These are phyloP conservation scores for Plebejus anna DNA, from an alignment of 2,888 invertebrate genomes.

Conservation along the genomic window DNA sequence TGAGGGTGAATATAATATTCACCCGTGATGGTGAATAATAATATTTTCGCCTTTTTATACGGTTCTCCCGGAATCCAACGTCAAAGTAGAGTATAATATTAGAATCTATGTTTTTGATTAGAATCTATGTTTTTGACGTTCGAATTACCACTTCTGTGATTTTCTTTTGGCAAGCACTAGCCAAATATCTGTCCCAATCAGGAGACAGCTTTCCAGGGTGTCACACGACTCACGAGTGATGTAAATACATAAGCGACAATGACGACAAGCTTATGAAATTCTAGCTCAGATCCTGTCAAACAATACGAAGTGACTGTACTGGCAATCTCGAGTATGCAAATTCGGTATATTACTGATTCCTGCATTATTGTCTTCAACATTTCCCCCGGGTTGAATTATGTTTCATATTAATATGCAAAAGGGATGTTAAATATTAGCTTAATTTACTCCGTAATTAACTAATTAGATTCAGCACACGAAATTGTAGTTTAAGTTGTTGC, in stretches of 20 bases:
- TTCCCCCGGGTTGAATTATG: constrained; percentile 27
- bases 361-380: constrained; percentile 48
- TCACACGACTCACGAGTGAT: neutral
- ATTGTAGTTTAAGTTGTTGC: constrained; percentile 14
- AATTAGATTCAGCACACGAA: neutral
- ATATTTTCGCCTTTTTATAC: no score
- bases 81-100: no score
- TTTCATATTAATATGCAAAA: constrained; percentile 28
- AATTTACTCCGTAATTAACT: constrained; percentile 16
- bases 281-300: constrained; percentile 34
- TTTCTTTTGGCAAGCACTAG: neutral
- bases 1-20: no score
- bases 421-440: constrained; percentile 23
- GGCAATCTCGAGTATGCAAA: constrained; percentile 53
- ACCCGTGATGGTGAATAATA: no score
- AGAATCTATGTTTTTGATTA: no score
- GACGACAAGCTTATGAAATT: constrained; percentile 13
- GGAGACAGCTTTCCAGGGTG: neutral
- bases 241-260: neutral
- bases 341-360: constrained; percentile 55
- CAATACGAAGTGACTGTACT: constrained; percentile 43
- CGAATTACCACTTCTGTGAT: neutral
- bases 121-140: neutral
- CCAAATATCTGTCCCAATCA: neutral
- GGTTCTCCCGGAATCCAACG: no score